These are phyloP conservation scores for Boulengerochromis microlepis DNA, from an alignment of 2,113 vertebrate species.

Conservation along the genomic window DNA sequence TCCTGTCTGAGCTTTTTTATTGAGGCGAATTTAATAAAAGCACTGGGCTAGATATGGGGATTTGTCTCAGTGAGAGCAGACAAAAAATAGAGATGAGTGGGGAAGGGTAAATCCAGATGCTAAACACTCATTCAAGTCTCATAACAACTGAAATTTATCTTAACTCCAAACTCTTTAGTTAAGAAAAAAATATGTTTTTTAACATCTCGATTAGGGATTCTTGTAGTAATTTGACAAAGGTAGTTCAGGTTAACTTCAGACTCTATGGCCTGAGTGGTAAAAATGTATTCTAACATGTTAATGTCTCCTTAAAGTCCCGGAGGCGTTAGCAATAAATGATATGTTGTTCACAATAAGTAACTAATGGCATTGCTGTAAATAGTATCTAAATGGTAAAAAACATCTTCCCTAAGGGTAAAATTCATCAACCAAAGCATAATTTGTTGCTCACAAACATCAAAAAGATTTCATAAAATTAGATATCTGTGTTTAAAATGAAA, in stretches of 20 bases:
- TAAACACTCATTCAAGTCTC: slow-evolving; percentile 54
- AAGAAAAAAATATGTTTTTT: neutral
- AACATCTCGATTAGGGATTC: neutral
- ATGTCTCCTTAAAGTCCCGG: neutral
- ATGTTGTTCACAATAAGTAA: slow-evolving; percentile 9
- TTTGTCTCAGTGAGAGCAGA: slow-evolving; percentile 91
- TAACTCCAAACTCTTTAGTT: neutral
- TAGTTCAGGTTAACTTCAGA: slow-evolving; percentile 25
- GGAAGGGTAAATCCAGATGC: slow-evolving; percentile 62
- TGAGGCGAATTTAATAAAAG: slow-evolving; percentile 99
- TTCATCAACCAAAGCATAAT: slow-evolving; percentile 27
- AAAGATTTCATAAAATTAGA: slow-evolving; percentile 44
- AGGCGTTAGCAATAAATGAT: neutral
- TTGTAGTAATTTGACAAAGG: neutral
- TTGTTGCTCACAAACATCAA: slow-evolving; percentile 43
- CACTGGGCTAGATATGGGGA: slow-evolving; percentile 86
- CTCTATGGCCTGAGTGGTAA: neutral
- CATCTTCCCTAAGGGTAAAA: slow-evolving; percentile 46
- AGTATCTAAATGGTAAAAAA: neutral
- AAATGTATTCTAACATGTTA: neutral
- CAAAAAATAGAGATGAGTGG: slow-evolving; percentile 59
- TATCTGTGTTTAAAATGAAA: slow-evolving; percentile 10
- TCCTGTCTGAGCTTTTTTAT: slow-evolving; percentile 99
- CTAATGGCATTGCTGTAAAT: slow-evolving; percentile 32
- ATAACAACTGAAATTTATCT: slow-evolving; percentile 51